Conservation (phyloP, 2,888 invertebrate genomes). For the Eupithecia dodoneata region DNA sequence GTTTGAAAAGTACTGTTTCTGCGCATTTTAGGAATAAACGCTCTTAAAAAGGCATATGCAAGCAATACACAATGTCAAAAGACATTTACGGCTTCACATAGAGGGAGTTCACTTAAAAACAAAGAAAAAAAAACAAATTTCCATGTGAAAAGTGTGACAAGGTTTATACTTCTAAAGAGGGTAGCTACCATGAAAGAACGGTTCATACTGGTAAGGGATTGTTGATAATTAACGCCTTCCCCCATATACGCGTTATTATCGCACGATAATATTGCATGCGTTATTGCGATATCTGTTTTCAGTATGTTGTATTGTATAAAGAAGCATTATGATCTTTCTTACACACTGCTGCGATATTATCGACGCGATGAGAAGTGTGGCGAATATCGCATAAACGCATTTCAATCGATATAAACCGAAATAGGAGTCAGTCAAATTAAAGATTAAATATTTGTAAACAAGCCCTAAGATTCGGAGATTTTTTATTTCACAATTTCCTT, state of each 20-base stretch:
- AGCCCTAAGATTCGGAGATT: neutral
- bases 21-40: no score
- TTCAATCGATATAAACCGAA: neutral
- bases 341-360: no score
- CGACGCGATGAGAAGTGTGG: no score
- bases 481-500: neutral
- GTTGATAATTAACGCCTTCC: neutral
- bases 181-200: neutral
- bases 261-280: no score
- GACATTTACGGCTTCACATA: neutral
- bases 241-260: neutral
- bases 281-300: no score
- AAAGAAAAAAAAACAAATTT: conserved; percentile 16
- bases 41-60: no score
- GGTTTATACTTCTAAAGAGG: neutral
- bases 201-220: conserved; percentile 39
- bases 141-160: conserved; percentile 63
- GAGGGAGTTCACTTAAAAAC: neutral
- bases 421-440: neutral
- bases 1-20: no score
- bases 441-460: neutral
- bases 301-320: no score
- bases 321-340: no score
- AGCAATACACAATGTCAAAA: neutral
- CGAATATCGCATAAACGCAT: no score